These are phyloP conservation scores for Drosophila mayri DNA, from an alignment of 1,140 invertebrate species.

Conservation along the genomic window DNA sequence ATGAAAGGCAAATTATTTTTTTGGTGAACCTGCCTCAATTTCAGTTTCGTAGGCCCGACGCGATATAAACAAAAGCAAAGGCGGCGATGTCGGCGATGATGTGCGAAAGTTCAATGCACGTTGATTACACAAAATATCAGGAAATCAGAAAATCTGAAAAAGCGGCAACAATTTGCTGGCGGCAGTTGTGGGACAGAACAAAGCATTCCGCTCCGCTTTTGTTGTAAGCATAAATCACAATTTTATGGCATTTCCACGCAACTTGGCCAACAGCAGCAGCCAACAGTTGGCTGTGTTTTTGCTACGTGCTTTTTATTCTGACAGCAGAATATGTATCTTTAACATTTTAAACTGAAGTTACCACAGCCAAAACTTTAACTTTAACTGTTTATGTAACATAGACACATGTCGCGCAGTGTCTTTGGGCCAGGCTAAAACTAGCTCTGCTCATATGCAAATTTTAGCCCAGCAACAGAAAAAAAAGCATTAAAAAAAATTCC, in stretches of 20 bases:
- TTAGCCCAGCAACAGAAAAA: slow-evolving; percentile 29
- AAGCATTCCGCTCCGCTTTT: slow-evolving; percentile 46
- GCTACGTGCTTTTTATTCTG: slow-evolving; percentile 56
- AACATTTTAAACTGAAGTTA: slow-evolving; percentile 44
- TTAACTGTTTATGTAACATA: neutral
- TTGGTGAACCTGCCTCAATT: slow-evolving; percentile 72
- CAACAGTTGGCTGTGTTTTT: slow-evolving; percentile 24
- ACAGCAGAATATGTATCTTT: slow-evolving; percentile 39
- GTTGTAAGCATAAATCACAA: slow-evolving; percentile 67
- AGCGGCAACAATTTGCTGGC: slow-evolving; percentile 11
- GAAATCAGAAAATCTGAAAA: slow-evolving; percentile 40
- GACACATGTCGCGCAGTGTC: slow-evolving; percentile 49
- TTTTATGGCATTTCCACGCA: slow-evolving; percentile 62
- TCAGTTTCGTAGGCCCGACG: slow-evolving; percentile 23
- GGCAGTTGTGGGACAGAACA: slow-evolving; percentile 20
- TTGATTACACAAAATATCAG: slow-evolving; percentile 70
- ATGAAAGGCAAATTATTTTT: slow-evolving; percentile 32
- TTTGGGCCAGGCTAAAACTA: slow-evolving; percentile 31
- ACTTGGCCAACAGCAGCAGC: slow-evolving; percentile 35
- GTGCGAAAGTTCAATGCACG: slow-evolving; percentile 70
- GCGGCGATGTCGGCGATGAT: slow-evolving; percentile 12
- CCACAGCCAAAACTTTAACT: slow-evolving; percentile 20
- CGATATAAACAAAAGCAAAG: slow-evolving; percentile 40
- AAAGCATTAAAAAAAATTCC: slow-evolving; percentile 19
- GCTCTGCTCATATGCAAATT: slow-evolving; percentile 70